Evolutionary conservation across 2,113 vertebrate genomes (phyloP).

Genomic region (Corythornis cristatus): DNA sequence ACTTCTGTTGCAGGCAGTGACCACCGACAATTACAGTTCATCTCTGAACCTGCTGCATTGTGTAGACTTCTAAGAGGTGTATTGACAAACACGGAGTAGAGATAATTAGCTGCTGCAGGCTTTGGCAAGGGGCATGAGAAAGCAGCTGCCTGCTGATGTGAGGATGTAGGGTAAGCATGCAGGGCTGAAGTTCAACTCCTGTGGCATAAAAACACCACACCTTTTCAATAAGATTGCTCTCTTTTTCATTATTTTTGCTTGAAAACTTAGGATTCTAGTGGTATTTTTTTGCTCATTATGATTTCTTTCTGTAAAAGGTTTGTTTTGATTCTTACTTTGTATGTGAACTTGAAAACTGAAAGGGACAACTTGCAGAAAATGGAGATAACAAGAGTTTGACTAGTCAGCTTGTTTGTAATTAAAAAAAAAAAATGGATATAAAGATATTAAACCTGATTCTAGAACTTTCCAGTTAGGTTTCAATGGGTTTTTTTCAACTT

Average conservation of each 20-base stretch:
- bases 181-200: neutral
- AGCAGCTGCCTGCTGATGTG: neutral
- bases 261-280: neutral
- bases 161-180: neutral
- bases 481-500: neutral
- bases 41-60: neutral
- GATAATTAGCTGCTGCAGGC: slow-evolving; percentile 24
- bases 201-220: neutral
- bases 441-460: neutral
- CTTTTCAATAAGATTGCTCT: neutral
- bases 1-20: slow-evolving; percentile 8
- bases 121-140: neutral
- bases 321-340: neutral
- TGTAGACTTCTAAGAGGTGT: slow-evolving; percentile 34
- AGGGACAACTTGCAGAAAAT: neutral
- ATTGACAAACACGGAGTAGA: neutral
- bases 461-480: neutral
- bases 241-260: neutral
- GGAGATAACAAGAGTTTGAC: neutral
- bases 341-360: neutral
- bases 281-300: neutral
- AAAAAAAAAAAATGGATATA: neutral
- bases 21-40: neutral
- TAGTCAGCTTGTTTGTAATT: neutral
- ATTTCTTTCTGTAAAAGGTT: neutral